These are phyloP conservation scores for Lepus oiostolus DNA, from an alignment of 2,797 vertebrate genomes.

Conservation along the genomic window DNA sequence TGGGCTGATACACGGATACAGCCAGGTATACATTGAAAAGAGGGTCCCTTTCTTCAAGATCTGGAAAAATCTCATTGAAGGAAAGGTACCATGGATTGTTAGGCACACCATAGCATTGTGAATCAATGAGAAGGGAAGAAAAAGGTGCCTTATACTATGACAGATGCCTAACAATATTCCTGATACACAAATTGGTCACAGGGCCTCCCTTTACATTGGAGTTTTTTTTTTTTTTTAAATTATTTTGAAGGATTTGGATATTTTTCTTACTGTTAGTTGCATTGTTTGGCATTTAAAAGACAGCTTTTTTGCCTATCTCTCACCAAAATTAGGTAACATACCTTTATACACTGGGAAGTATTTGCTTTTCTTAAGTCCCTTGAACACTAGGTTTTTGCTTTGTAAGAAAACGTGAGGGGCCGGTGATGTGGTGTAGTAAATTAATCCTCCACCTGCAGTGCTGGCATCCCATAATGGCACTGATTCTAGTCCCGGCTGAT, in stretches of 20 bases:
- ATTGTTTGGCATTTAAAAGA: background rate
- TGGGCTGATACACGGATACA: background rate
- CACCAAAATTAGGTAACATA: background rate
- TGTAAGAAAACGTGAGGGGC: background rate
- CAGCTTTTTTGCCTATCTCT: background rate
- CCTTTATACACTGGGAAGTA: background rate
- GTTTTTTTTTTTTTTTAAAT: background rate
- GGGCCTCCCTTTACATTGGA: background rate
- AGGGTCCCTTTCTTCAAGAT: background rate
- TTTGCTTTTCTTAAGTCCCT: background rate
- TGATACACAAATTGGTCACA: background rate
- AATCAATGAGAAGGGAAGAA: background rate
- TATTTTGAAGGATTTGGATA: background rate
- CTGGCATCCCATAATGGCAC: too few species aligned
- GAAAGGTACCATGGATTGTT: too few species aligned
- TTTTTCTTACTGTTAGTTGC: background rate
- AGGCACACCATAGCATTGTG: background rate
- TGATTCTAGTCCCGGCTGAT: too few species aligned
- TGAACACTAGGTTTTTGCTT: background rate
- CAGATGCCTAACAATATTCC: too few species aligned
- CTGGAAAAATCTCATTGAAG: background rate
- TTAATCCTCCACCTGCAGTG: too few species aligned
- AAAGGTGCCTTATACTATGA: background rate
- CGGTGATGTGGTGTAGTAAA: too few species aligned
- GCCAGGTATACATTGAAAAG: background rate